Evolutionary conservation across 2,797 vertebrate species (phyloP).

Genomic region (Distichodus sexfasciatus): DNA sequence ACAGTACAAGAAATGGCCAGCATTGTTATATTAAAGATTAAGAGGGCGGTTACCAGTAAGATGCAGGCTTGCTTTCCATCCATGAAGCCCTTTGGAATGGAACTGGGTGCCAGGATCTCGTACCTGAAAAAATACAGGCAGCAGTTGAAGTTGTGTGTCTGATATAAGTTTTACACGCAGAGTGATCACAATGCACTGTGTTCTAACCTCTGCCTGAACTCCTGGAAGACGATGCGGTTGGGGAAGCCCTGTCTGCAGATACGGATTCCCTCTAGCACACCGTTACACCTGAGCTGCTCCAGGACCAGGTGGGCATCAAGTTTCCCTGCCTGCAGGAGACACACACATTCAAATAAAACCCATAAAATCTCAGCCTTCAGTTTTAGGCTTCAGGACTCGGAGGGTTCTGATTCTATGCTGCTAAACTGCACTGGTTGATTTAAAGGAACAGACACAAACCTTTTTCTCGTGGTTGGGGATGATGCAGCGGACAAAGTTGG

Average conservation of each 20-base stretch:
- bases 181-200: background rate
- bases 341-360: slow-evolving; percentile 4
- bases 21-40: no score
- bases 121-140: no score
- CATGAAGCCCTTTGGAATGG: slow-evolving; percentile 98
- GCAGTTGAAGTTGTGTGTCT: no score
- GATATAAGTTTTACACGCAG: no score
- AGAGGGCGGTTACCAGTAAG: slow-evolving; percentile 95
- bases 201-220: slow-evolving; percentile 91
- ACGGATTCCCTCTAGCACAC: slow-evolving; percentile 92
- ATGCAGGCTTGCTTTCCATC: slow-evolving; percentile 96
- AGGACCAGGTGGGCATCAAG: slow-evolving; percentile 90
- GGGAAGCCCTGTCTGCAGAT: slow-evolving; percentile 96
- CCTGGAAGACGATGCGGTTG: slow-evolving; percentile 95
- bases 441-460: slow-evolving; percentile 66
- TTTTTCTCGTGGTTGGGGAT: slow-evolving; percentile 97
- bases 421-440: no score
- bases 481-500: slow-evolving; percentile 97
- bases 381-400: background rate
- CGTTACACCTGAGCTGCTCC: slow-evolving; percentile 94
- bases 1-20: background rate
- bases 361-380: no score
- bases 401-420: background rate
- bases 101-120: slow-evolving; percentile 88
- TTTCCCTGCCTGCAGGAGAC: slow-evolving; percentile 81